A percentile compares a stretch with the other conserved stretches of the same genome.
These are phyloP conservation scores for Chaitophorus viminalis DNA, from an alignment of 2,888 invertebrate species.

Conservation along the genomic window DNA sequence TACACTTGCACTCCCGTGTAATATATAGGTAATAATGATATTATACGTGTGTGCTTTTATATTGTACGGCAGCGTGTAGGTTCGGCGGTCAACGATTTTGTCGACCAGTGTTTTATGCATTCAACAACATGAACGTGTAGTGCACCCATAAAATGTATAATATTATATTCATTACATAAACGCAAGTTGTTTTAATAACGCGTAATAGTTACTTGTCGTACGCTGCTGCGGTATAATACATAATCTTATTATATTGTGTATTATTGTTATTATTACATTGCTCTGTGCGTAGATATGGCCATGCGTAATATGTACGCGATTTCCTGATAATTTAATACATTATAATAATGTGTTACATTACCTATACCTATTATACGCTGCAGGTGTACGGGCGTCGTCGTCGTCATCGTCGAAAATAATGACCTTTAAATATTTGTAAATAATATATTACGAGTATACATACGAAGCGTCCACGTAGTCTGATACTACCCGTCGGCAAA, in stretches of 20 bases:
- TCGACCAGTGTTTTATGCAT: background rate
- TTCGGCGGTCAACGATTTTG: background rate
- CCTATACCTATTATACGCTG: background rate
- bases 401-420: background rate
- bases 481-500: background rate
- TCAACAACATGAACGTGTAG: background rate
- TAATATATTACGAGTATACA: background rate
- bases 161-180: too few relatives aligned
- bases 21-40: too few relatives aligned
- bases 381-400: background rate
- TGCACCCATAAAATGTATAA: background rate
- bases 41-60: background rate
- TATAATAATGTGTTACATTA: too few relatives aligned
- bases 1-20: background rate
- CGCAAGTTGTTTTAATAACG: too few relatives aligned
- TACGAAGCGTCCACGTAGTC: too few relatives aligned
- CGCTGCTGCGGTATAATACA: too few relatives aligned
- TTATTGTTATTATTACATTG: too few relatives aligned
- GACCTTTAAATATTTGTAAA: conserved; percentile 16
- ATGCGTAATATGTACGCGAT: too few relatives aligned
- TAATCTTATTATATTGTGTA: too few relatives aligned
- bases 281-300: too few relatives aligned
- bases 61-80: background rate
- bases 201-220: too few relatives aligned
- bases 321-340: too few relatives aligned